Conservation (phyloP, 2,888 invertebrate species). For the Eurytoma californica region DNA sequence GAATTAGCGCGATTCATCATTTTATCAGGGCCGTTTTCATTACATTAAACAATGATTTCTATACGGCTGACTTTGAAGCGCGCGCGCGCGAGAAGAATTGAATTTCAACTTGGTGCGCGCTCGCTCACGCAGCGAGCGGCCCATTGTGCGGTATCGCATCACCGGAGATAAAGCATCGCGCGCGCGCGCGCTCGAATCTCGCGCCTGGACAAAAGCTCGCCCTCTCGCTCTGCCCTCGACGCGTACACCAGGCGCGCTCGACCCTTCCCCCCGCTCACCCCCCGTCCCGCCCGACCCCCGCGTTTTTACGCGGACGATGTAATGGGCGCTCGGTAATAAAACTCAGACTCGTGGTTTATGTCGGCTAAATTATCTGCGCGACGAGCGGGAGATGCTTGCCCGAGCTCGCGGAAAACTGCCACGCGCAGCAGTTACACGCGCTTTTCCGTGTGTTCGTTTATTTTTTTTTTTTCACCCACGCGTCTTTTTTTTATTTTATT, state of each 20-base stretch:
- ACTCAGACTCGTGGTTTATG: constrained; percentile 66
- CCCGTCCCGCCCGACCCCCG: background rate
- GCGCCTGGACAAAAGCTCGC: constrained; percentile 31
- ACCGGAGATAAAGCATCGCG: constrained; percentile 44
- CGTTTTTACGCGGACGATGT: constrained; percentile 60
- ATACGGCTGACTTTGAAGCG: constrained; percentile 38
- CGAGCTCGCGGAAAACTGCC: constrained; percentile 27
- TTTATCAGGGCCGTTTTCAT: constrained; percentile 50
- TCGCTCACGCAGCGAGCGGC: background rate
- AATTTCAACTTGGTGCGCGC: constrained; percentile 40
- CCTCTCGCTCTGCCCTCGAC: background rate
- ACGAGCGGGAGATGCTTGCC: constrained; percentile 44
- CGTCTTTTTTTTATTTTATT: background rate
- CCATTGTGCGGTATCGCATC: constrained; percentile 30
- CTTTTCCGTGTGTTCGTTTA: constrained; percentile 10
- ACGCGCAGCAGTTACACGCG: constrained; percentile 22
- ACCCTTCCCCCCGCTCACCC: too few relatives aligned
- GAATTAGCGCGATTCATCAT: constrained; percentile 46
- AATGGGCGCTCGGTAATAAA: constrained; percentile 67
- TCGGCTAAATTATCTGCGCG: constrained; percentile 66
- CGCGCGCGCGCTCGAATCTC: constrained; percentile 27
- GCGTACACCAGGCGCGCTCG: background rate
- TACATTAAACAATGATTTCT: constrained; percentile 54
- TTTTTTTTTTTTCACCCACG: background rate
- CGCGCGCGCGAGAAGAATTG: constrained; percentile 35